Evolutionary conservation across 2,797 vertebrate species (phyloP).

Genomic region (Diplodus puntazzo): DNA sequence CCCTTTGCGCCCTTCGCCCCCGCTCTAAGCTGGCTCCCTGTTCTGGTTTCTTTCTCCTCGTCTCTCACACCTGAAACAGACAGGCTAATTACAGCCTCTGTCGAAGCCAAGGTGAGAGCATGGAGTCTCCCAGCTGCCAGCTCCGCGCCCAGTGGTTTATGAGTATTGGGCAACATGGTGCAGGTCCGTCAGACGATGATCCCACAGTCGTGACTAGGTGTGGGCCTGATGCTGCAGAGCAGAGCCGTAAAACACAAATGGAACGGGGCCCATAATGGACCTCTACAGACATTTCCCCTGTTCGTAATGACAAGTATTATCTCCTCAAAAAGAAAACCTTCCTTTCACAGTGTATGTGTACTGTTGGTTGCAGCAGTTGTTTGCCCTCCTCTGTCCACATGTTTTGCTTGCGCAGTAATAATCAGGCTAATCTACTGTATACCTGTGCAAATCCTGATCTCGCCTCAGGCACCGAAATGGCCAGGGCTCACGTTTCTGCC

Average conservation of each 20-base stretch:
- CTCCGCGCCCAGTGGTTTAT: conserved; percentile 1
- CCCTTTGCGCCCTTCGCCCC: conserved; percentile 34
- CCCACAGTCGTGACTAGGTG: conserved; percentile 42
- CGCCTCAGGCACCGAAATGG: too few species aligned
- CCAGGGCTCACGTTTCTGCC: neutral
- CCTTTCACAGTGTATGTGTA: neutral
- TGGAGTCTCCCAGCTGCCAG: conserved; percentile 17
- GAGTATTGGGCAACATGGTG: conserved; percentile 25
- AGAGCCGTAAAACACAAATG: conserved; percentile 28
- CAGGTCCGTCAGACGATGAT: conserved; percentile 38
- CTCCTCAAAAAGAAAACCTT: neutral
- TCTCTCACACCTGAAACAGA: conserved; percentile 54
- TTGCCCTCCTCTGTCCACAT: too few species aligned
- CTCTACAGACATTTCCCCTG: neutral
- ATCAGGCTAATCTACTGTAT: too few species aligned
- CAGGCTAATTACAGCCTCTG: conserved; percentile 59
- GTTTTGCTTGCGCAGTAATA: too few species aligned
- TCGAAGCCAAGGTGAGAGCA: conserved; percentile 61
- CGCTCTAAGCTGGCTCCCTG: conserved; percentile 31
- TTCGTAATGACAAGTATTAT: neutral
- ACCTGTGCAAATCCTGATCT: too few species aligned
- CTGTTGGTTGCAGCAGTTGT: too few species aligned
- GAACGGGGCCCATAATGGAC: neutral
- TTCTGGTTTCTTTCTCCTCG: conserved; percentile 61
- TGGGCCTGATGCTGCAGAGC: neutral